These are phyloP conservation scores for Stratiomys singularior DNA, from an alignment of 2,888 invertebrate species.

Conservation along the genomic window DNA sequence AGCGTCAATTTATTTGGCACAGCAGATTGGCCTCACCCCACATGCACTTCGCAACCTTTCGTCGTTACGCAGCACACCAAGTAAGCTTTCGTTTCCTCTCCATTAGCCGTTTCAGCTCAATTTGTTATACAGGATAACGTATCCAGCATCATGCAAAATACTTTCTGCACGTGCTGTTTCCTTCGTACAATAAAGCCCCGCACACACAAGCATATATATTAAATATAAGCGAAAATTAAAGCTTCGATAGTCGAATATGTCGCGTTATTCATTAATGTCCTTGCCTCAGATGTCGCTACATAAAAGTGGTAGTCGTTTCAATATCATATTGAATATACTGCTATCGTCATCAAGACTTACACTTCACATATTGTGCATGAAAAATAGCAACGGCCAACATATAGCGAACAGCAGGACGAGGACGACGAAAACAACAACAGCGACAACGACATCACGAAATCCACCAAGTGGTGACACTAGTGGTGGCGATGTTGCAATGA, in stretches of 20 bases:
- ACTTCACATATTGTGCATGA: conserved; percentile 18
- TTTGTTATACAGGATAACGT: no score
- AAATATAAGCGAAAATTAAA: conserved; percentile 19
- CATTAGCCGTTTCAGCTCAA: no score
- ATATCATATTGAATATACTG: conserved; percentile 1
- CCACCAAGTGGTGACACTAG: not conserved
- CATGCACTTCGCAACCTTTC: no score
- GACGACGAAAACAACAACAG: not conserved
- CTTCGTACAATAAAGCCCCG: no score
- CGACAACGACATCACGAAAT: not conserved
- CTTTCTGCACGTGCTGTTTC: no score
- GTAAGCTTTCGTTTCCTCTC: no score
- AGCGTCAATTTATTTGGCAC: no score
- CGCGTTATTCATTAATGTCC: conserved; percentile 23
- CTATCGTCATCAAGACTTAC: conserved; percentile 32
- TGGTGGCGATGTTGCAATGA: not conserved
- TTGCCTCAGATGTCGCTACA: conserved; percentile 14
- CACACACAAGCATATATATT: not conserved
- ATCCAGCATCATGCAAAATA: no score
- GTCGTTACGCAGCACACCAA: no score
- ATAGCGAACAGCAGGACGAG: not conserved
- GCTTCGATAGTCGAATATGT: not conserved
- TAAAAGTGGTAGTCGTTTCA: conserved; percentile 8
- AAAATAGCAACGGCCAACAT: conserved; percentile 1
- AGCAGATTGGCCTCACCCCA: no score